Conservation (phyloP, 2,888 invertebrate genomes). For the Acrobasis consociella region DNA sequence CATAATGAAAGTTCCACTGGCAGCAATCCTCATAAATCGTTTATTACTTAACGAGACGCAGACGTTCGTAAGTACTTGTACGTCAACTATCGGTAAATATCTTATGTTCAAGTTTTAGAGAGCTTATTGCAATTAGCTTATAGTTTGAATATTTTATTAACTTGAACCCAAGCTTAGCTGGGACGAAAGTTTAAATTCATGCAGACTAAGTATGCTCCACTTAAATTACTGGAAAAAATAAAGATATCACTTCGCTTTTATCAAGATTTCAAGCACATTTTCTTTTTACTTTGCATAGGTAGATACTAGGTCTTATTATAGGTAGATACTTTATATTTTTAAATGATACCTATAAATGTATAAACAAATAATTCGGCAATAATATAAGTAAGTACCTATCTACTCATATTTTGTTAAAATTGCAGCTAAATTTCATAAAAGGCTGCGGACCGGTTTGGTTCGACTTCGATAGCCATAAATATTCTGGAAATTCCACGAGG, state of each 20-base stretch:
- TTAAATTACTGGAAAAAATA: too few relatives aligned
- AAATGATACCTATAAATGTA: too few relatives aligned
- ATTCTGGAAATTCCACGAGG: conserved; percentile 23
- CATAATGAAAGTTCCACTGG: conserved; percentile 61
- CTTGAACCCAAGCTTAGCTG: too few relatives aligned
- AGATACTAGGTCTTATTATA: too few relatives aligned
- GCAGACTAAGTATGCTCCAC: too few relatives aligned
- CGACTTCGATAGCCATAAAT: conserved; percentile 7
- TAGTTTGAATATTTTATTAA: conserved; percentile 9
- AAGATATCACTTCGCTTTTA: too few relatives aligned
- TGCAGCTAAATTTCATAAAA: not conserved
- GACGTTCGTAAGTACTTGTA: not conserved
- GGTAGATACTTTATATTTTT: too few relatives aligned
- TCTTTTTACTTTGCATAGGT: too few relatives aligned
- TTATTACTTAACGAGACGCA: conserved; percentile 44
- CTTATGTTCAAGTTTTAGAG: not conserved
- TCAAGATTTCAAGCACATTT: too few relatives aligned
- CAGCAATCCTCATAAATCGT: conserved; percentile 49
- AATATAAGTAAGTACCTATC: too few relatives aligned
- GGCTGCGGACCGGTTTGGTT: conserved; percentile 16
- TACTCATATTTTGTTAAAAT: not conserved
- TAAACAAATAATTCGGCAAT: too few relatives aligned
- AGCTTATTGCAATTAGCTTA: conserved; percentile 16
- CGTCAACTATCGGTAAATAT: not conserved
- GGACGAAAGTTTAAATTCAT: too few relatives aligned